Base-by-base conservation (phyloP, 2,888 invertebrate species). In the Trimorus sp. region DNA sequence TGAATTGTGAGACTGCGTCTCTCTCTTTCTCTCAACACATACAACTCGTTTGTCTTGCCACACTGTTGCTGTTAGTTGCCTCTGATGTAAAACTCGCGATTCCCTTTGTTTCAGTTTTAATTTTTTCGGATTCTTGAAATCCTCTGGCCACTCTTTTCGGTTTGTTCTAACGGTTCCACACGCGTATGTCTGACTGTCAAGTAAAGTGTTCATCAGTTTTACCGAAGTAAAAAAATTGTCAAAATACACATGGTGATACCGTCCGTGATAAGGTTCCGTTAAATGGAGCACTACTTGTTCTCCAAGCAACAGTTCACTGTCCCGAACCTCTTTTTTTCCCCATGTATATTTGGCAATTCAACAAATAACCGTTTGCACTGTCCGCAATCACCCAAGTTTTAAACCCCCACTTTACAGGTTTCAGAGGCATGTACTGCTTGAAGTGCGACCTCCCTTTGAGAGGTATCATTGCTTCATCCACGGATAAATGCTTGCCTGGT, bases 161-260 rank as follows among this genome's bases (percentile, higher is more conserved):
- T 76, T 45, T 45, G 53, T 6, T 42, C 68, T 5, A 4, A 60
- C 26, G 4, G 75, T 68, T 15, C 75, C 75, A 48, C 66, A 76
- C 36, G 60, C 75, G 60, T 76, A 76, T 1, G 60, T 68, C 1
- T 68, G 36, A 11, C 54, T 53, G 5, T 60, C 3, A 0, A 60
- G 12, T n/a, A 70, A 26, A 36, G 14, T 16, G 8, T 68, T n/a
- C 75, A 76, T 76, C 1, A 66, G 6, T 54, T 16, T 40, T 14
- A 76, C 53, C 3, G 68, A 76, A 5, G 68, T 15, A 68, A 76
- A 75, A 65, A 75, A 75, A 37, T 69, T 59, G 16, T 60, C 54
- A n/a, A 56, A 70, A 16, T 59, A 70, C 4, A 70, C 15, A 26
- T 60, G 49, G 26, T 59, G 40, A 49, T 59, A 40, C 3, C 3